These are phyloP conservation scores for Poeciliopsis retropinna DNA, from an alignment of 2,113 vertebrate genomes.

Conservation along the genomic window DNA sequence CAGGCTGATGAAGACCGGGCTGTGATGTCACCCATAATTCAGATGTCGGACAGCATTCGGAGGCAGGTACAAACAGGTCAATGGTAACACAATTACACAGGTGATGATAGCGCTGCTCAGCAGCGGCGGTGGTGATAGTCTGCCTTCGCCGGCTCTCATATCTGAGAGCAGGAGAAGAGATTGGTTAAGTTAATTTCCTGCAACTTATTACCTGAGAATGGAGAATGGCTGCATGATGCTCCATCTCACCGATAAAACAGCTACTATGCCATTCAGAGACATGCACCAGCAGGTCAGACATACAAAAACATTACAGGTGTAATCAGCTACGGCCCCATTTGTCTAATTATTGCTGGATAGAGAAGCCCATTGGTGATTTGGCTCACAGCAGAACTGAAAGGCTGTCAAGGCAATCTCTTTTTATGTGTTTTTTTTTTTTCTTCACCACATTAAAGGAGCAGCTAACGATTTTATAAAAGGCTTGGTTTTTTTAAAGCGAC, in stretches of 20 bases:
- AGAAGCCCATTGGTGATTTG: not conserved
- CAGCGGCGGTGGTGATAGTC: not conserved
- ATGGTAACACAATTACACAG: slow-evolving; percentile 49
- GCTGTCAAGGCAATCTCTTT: not conserved
- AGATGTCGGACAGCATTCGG: slow-evolving; percentile 40
- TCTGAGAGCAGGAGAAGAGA: not conserved
- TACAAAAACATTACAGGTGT: slow-evolving; percentile 49
- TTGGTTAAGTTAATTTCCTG: not conserved
- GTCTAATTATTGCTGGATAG: not conserved
- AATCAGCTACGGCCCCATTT: slow-evolving; percentile 15
- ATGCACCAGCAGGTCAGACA: slow-evolving; percentile 35
- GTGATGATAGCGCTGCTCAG: not conserved
- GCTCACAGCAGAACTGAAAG: not conserved
- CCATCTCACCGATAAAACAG: slow-evolving; percentile 50
- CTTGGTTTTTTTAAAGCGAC: not conserved
- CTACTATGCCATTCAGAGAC: slow-evolving; percentile 36
- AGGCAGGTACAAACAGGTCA: slow-evolving; percentile 35
- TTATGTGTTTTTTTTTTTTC: not conserved
- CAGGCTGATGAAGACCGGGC: slow-evolving; percentile 30
- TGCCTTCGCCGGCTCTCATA: not conserved
- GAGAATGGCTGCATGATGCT: slow-evolving; percentile 19
- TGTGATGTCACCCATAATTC: slow-evolving; percentile 52
- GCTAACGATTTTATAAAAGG: not conserved
- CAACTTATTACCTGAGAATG: slow-evolving; percentile 47
- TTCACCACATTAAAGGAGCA: not conserved